Base-by-base conservation (phyloP, 2,797 vertebrate species). In the Paedocypris micromegethes region DNA sequence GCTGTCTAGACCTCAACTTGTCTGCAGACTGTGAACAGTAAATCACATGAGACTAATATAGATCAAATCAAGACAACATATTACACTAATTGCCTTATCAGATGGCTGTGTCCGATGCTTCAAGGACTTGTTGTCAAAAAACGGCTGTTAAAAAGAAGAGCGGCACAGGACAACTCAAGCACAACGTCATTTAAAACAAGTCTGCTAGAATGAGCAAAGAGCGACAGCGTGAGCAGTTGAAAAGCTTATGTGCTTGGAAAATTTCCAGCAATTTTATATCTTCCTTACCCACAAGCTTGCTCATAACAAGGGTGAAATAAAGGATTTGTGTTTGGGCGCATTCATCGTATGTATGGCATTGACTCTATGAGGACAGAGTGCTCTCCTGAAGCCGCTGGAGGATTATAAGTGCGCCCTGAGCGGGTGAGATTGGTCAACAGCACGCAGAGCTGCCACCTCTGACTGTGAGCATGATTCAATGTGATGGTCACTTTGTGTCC, bases 401-500 rank as follows among this genome's bases (percentile, higher is more conserved):
- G 70, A 75, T 73, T 69, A 73, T 74, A 73, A 64, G 52, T 64
- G 59, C 56, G 55, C 75, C 66, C 50, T 58, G 55, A 60, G 70
- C 65, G 55, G 70, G 54, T 9, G 50, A 78, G 74, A 72, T 73
- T 66, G 76, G 68, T 75, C 80, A 57, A 62, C 72, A 57, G 66
- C 69, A 68, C 48, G 58, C 54, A 62, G 44, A 64, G 65, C 70
- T 66, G 48, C 56, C 59, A 70, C 67, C 75, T 63, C 60, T 64
- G 64, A 72, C 58, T 45, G 49, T 64, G 76, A 72, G 72, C 47
- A 58, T 79, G 75, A 74, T 77, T 68, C 70, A 70, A 72, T 55
- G 53, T 49, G 60, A 79, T 74, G 78, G 74, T 73, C 76, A 71
- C 76, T 76, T 71, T 72, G 50, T 63, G 58, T 71, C 68, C 72